These are phyloP conservation scores for Danio choprae DNA, from an alignment of 2,797 vertebrate species.

Conservation along the genomic window DNA sequence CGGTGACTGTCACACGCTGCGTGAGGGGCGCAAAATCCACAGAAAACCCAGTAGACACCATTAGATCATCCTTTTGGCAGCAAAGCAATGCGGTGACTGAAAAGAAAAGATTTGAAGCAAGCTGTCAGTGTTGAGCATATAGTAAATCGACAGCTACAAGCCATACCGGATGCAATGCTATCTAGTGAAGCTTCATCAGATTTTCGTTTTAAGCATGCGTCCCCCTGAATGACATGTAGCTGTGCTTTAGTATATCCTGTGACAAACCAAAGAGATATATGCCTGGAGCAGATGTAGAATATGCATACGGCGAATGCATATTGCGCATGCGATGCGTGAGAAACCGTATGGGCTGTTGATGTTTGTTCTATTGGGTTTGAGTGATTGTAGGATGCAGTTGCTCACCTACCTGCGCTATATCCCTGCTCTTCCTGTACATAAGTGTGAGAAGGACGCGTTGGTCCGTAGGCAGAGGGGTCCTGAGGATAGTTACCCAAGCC, in stretches of 20 bases:
- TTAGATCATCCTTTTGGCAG: slow-evolving; percentile 80
- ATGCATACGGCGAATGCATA: slow-evolving; percentile 73
- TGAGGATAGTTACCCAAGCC: slow-evolving; percentile 91
- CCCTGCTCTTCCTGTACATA: slow-evolving; percentile 94
- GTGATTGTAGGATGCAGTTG: slow-evolving; percentile 82
- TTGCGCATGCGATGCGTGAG: slow-evolving; percentile 59
- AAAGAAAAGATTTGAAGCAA: slow-evolving; percentile 64
- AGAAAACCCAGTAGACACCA: slow-evolving; percentile 66
- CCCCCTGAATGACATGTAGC: slow-evolving; percentile 57
- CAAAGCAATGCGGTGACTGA: slow-evolving; percentile 73
- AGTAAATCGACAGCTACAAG: slow-evolving; percentile 74
- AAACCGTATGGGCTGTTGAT: slow-evolving; percentile 66
- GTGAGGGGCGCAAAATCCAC: slow-evolving; percentile 47
- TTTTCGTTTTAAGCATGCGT: background rate
- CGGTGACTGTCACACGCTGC: slow-evolving; percentile 31
- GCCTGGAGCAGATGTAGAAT: slow-evolving; percentile 76
- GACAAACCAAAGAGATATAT: slow-evolving; percentile 47
- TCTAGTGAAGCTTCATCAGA: background rate
- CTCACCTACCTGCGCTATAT: slow-evolving; percentile 89
- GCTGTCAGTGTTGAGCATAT: slow-evolving; percentile 63
- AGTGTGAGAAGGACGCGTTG: slow-evolving; percentile 90
- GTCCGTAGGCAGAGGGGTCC: slow-evolving; percentile 90
- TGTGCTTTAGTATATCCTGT: slow-evolving; percentile 71
- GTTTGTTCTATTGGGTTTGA: slow-evolving; percentile 66
- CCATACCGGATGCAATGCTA: background rate